Percentiles rank a stretch among this genome's conserved stretches.
Conservation (phyloP, 2,113 vertebrate genomes). For the Excalfactoria chinensis region DNA sequence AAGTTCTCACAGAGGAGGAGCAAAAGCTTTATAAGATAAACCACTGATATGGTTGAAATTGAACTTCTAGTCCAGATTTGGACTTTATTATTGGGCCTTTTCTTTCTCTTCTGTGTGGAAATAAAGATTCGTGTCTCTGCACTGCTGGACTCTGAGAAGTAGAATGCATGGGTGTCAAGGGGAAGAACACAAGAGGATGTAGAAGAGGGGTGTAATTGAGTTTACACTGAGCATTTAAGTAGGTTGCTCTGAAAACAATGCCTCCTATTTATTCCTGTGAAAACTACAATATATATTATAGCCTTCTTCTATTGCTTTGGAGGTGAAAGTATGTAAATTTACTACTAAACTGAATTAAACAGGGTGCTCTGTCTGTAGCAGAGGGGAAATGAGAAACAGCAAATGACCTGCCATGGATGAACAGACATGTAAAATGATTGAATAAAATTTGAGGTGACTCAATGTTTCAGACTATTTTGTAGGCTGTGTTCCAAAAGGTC, state of each 20-base stretch:
- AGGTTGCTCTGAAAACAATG: too few species aligned
- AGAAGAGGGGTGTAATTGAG: background rate
- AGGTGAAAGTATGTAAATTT: background rate
- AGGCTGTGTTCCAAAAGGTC: background rate
- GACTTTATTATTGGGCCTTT: background rate
- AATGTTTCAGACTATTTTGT: background rate
- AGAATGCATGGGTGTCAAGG: background rate
- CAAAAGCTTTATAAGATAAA: background rate
- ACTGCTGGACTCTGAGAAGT: background rate
- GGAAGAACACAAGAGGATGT: background rate
- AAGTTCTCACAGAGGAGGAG: background rate
- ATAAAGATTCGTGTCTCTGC: background rate
- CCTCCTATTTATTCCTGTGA: too few species aligned
- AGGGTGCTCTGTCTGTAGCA: background rate
- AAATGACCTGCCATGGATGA: background rate
- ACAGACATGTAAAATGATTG: rapidly evolving
- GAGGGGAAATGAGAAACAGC: background rate
- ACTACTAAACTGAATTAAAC: background rate
- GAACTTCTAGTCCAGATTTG: background rate
- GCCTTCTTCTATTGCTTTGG: background rate
- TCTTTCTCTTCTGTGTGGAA: background rate
- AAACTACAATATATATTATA: background rate
- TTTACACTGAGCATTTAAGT: background rate
- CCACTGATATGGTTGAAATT: background rate
- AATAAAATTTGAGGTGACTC: background rate